Evolutionary conservation across 2,113 vertebrate genomes (phyloP).

Genomic region (Ginglymostoma cirratum): DNA sequence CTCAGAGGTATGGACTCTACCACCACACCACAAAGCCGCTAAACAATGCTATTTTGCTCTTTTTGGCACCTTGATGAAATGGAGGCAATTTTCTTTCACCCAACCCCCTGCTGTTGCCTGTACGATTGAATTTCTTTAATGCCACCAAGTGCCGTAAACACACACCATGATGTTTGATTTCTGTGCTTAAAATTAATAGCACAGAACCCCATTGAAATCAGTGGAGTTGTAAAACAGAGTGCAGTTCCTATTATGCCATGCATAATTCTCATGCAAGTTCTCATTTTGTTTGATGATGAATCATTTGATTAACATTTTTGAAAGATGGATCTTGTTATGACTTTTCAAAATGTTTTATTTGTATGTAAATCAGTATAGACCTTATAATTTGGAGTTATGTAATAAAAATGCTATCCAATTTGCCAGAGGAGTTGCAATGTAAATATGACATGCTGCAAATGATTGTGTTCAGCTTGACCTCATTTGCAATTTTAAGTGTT

Average conservation of each 20-base stretch:
- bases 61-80: not conserved
- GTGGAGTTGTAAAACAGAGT: not conserved
- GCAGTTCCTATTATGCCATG: not conserved
- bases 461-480: not conserved
- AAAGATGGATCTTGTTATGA: not conserved
- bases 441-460: not conserved
- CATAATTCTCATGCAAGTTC: too few relatives aligned
- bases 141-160: not conserved
- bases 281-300: conserved; percentile 15
- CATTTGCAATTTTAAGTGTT: not conserved
- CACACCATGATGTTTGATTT: not conserved
- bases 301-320: not conserved
- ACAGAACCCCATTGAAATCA: not conserved
- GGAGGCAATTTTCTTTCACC: not conserved
- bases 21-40: too few relatives aligned
- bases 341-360: not conserved
- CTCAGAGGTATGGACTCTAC: too few relatives aligned
- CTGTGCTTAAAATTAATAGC: not conserved
- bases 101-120: not conserved
- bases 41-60: not conserved
- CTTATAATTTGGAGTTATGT: not conserved
- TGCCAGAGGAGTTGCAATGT: not conserved
- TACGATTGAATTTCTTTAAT: not conserved
- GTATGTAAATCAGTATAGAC: not conserved
- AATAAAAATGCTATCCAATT: not conserved